Evolutionary conservation across 37 sponge, comb jelly and placozoan species (phyloP), one percentile per base, ranked within the genome.

Genomic region (Hormiphora californensis): DNA sequence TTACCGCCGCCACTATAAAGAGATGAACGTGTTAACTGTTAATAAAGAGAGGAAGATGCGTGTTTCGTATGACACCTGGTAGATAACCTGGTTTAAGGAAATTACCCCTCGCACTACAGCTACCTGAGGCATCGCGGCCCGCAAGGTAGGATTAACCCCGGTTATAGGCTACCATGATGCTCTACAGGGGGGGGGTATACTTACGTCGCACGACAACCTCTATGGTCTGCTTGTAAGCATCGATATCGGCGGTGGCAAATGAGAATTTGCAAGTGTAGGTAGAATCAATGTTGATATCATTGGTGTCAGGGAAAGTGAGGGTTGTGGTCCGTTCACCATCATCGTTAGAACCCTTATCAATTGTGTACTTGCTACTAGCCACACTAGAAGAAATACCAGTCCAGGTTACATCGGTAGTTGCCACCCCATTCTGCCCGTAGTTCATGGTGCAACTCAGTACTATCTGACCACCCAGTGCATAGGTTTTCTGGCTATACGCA

Each of bases 151-250:
- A n/a, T n/a, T n/a, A n/a, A n/a, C n/a, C n/a, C n/a, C n/a, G n/a
- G n/a, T n/a, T n/a, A n/a, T n/a, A n/a, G n/a, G n/a, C n/a, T n/a
- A n/a, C n/a, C n/a, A n/a, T n/a, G n/a, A n/a, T n/a, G n/a, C n/a
- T n/a, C n/a, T n/a, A n/a, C n/a, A n/a, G n/a, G n/a, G n/a, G n/a
- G n/a, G n/a, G n/a, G n/a, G n/a, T n/a, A n/a, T n/a, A 57, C 61
- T 57, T 30, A 57, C 61, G 61, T 57, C 61, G n/a, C 23, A 57
- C 61, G 23, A 57, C 61, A 4, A 57, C 30, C 61, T 57, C 61
- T 4, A 57, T 30, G 27, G 9, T 57, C 23, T 57, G 5, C 23
- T 5, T 57, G 61, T 57, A 57, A 5, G 61, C 27, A n/a, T n/a
- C n/a, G 30, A 57, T 5, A 5, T 25, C 4, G 7, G 30, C 61